Evolutionary conservation across 2,113 vertebrate species (phyloP).

Genomic region (Galbula dea): DNA sequence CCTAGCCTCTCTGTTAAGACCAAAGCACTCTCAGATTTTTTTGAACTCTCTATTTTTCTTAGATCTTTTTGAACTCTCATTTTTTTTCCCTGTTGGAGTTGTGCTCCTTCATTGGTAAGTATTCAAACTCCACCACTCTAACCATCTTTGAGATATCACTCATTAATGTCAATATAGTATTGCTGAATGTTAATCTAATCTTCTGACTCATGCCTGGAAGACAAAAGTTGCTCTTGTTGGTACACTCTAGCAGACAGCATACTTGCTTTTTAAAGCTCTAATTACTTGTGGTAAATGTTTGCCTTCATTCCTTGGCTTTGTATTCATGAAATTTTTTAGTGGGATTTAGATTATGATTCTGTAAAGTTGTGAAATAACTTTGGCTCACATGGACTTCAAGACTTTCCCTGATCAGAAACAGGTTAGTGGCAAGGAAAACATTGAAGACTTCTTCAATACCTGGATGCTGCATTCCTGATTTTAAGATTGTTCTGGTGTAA

Average conservation of each 20-base stretch:
- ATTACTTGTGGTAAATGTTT: background rate
- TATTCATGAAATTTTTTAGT: background rate
- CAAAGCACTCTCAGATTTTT: background rate
- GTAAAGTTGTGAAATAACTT: background rate
- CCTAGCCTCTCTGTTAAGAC: background rate
- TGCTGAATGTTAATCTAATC: background rate
- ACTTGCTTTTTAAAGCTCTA: background rate
- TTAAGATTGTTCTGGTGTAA: background rate
- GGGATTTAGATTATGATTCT: background rate
- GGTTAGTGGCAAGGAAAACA: background rate
- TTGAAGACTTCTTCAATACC: rapidly evolving
- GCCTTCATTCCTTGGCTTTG: background rate
- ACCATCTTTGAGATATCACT: background rate
- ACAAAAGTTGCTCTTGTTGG: background rate
- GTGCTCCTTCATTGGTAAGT: background rate
- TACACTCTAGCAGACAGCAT: background rate
- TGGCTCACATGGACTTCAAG: background rate
- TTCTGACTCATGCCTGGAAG: background rate
- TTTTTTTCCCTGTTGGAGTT: background rate
- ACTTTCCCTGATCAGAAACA: background rate
- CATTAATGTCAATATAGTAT: background rate
- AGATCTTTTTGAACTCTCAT: background rate
- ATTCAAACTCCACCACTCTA: rapidly evolving
- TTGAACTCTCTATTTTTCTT: background rate
- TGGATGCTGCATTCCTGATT: background rate